phyloP scores from a whole-genome alignment of 2,797 vertebrate species.

The Cephalopachus bancanus region DNA sequence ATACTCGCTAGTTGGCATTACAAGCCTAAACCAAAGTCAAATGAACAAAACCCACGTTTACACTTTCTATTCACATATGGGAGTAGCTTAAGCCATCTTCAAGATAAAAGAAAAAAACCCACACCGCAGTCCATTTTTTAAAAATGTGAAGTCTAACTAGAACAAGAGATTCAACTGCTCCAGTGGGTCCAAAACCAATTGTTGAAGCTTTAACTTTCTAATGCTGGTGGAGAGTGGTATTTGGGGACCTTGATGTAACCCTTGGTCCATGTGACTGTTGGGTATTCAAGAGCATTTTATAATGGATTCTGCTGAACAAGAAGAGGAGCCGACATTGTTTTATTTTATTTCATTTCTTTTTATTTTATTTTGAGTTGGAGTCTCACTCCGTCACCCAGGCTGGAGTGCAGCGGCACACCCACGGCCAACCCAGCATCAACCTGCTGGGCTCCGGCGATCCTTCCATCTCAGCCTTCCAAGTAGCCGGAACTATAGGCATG shows the following conservation, averaged over 20 bases:
- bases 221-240: background rate
- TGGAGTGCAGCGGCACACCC: too few species aligned
- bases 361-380: too few species aligned
- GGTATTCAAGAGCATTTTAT: background rate
- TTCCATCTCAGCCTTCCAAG: too few species aligned
- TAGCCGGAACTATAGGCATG: too few species aligned
- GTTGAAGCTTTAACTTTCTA: background rate
- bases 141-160: background rate
- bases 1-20: background rate
- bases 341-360: too few species aligned
- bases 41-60: background rate
- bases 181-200: background rate
- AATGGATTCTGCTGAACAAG: constrained; percentile 32
- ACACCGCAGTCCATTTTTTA: background rate
- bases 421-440: too few species aligned
- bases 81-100: background rate
- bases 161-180: background rate
- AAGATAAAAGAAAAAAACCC: background rate
- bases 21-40: constrained; percentile 33
- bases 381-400: too few species aligned
- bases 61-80: background rate
- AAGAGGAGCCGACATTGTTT: background rate
- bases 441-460: too few species aligned
- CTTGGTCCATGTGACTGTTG: background rate
- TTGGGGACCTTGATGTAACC: background rate